phyloP scores from a whole-genome alignment of 2,113 vertebrate genomes.

The Gobio gobio region DNA sequence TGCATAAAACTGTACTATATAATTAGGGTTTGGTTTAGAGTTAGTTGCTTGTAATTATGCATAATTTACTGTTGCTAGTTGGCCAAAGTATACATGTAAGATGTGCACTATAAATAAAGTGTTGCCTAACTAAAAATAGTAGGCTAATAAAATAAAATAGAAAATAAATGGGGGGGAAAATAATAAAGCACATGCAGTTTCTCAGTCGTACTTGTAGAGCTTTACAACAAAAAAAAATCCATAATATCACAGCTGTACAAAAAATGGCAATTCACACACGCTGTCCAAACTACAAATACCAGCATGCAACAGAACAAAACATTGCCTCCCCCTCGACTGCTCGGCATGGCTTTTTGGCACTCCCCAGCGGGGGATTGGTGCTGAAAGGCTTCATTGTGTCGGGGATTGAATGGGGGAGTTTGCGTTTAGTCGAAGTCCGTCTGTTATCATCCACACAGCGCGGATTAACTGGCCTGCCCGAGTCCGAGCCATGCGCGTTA shows the following conservation, averaged over 20 bases:
- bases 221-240: not conserved
- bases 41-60: too few relatives aligned
- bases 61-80: too few relatives aligned
- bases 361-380: conserved; percentile 59
- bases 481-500: conserved; percentile 51
- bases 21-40: too few relatives aligned
- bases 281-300: conserved; percentile 49
- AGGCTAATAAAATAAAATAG: not conserved
- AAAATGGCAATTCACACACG: not conserved
- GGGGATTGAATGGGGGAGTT: conserved; percentile 52
- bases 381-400: conserved; percentile 64
- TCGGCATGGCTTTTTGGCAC: conserved; percentile 58
- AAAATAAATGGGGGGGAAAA: not conserved
- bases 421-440: conserved; percentile 50
- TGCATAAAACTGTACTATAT: too few relatives aligned
- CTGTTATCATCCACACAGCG: conserved; percentile 50
- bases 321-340: conserved; percentile 49
- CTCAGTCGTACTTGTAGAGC: not conserved
- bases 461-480: conserved; percentile 54
- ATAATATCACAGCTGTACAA: not conserved
- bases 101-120: too few relatives aligned
- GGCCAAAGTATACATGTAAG: too few relatives aligned
- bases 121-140: too few relatives aligned
- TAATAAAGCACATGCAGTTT: not conserved
- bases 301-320: conserved; percentile 61